These are phyloP conservation scores for Sarcophaga carnaria DNA, from an alignment of 2,888 invertebrate genomes.

Conservation along the genomic window DNA sequence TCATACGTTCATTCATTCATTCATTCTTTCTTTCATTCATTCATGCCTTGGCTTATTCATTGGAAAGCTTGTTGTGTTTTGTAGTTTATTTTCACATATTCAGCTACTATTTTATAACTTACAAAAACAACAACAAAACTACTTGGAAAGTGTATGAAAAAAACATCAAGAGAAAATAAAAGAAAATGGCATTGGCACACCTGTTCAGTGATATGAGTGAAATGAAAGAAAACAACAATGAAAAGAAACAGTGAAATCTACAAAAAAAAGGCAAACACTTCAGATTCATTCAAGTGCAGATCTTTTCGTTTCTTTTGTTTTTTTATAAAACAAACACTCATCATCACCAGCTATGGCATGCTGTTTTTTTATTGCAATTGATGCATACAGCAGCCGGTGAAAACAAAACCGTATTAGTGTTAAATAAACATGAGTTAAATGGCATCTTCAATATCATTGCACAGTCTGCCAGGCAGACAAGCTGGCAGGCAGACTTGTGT, in stretches of 20 bases:
- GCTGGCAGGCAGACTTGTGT: background rate
- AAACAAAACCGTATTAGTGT: conserved; percentile 38
- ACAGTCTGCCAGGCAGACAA: background rate
- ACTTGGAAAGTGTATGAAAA: conserved; percentile 5
- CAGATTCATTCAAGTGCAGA: conserved; percentile 45
- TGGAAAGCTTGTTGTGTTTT: conserved; percentile 24
- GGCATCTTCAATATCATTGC: conserved; percentile 32
- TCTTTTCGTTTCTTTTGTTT: background rate
- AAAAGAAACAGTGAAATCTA: background rate
- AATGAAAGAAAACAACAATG: conserved; percentile 10
- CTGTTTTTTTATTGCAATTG: background rate
- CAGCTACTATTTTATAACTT: conserved; percentile 7
- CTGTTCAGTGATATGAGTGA: conserved; percentile 50
- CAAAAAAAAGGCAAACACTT: conserved; percentile 42
- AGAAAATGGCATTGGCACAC: conserved; percentile 50
- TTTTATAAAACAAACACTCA: conserved; percentile 9
- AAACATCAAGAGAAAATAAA: background rate
- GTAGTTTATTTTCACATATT: conserved; percentile 6
- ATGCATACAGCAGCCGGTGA: background rate
- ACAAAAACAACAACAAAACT: conserved; percentile 14
- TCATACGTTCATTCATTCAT: conserved; percentile 45
- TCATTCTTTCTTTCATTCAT: background rate
- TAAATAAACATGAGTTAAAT: conserved; percentile 42
- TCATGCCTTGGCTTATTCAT: conserved; percentile 37
- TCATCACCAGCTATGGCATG: background rate